phyloP scores from a whole-genome alignment of 1,140 invertebrate species.

The Dufourea novaeangliae region DNA sequence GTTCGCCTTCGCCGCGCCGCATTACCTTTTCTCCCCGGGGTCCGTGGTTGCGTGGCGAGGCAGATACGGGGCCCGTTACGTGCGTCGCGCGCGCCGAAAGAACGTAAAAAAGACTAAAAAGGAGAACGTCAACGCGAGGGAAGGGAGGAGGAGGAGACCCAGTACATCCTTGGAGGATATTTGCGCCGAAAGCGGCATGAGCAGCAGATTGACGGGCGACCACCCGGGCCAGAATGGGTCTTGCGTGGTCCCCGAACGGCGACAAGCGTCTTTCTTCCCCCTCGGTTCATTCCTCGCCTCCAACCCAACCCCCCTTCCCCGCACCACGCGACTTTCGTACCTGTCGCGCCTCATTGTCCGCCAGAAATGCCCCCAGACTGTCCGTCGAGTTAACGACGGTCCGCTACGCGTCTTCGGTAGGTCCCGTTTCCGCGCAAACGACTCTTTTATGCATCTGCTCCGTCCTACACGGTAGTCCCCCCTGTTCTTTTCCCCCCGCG shows the following conservation, averaged over 20 bases:
- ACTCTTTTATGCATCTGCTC: conserved; percentile 59
- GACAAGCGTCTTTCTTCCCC: conserved; percentile 57
- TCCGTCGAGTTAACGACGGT: conserved; percentile 59
- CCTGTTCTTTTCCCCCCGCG: neutral
- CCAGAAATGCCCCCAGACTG: conserved; percentile 55
- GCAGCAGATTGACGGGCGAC: conserved; percentile 72
- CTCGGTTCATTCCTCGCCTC: conserved; percentile 32
- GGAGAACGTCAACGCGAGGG: neutral
- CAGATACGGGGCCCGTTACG: conserved; percentile 46
- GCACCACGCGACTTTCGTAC: conserved; percentile 41
- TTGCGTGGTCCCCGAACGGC: conserved; percentile 61
- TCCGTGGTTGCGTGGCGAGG: conserved; percentile 22
- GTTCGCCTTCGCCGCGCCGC: conserved; percentile 22
- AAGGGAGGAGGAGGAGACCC: conserved; percentile 38
- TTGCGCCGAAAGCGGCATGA: conserved; percentile 73
- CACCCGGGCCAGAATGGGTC: conserved; percentile 68
- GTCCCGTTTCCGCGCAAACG: conserved; percentile 64
- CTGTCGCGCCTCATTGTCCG: conserved; percentile 60
- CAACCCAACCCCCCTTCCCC: too few relatives aligned
- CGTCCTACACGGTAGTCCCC: conserved; percentile 29
- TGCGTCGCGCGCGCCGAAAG: conserved; percentile 44
- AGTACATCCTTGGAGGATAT: conserved; percentile 68
- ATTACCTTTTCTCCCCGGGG: conserved; percentile 23
- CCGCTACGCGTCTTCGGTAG: conserved; percentile 58
- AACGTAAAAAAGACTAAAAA: conserved; percentile 32